Conservation (phyloP, 92 coral and sea anemone genomes). For the Epizoanthus stellaris region DNA sequence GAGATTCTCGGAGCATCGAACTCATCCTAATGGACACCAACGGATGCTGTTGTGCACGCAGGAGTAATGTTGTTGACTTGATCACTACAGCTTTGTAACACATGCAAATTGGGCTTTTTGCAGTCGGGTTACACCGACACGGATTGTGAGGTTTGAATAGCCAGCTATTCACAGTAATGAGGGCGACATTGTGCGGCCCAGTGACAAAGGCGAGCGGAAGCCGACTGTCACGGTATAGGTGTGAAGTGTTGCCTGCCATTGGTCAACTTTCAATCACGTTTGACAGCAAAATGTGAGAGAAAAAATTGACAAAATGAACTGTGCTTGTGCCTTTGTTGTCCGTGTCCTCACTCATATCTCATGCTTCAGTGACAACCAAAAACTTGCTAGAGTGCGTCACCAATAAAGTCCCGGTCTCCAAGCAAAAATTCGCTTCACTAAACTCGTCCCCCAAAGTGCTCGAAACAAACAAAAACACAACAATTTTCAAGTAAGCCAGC, state of each 20-base stretch:
- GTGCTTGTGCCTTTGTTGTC: slow-evolving; percentile 12
- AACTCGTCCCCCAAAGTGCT: too few species aligned
- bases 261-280: neutral
- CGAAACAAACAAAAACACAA: too few species aligned
- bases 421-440: too few species aligned
- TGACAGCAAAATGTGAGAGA: slow-evolving; percentile 29
- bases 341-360: too few species aligned
- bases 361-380: too few species aligned
- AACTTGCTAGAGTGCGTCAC: too few species aligned
- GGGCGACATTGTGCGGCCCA: slow-evolving; percentile 12
- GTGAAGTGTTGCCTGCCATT: slow-evolving; percentile 32
- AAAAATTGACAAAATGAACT: neutral
- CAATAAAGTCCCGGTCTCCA: too few species aligned
- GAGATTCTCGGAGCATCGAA: neutral
- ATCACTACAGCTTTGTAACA: slow-evolving; percentile 32
- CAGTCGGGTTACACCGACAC: slow-evolving; percentile 15
- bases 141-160: slow-evolving; percentile 28
- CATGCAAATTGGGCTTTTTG: slow-evolving; percentile 46
- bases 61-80: neutral
- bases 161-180: slow-evolving; percentile 30
- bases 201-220: slow-evolving; percentile 36
- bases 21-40: neutral
- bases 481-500: too few species aligned
- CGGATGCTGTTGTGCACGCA: neutral
- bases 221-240: slow-evolving; percentile 37